A percentile compares a stretch with the other conserved stretches of the same genome.
Evolutionary conservation across 1,140 invertebrate genomes (phyloP).

Genomic region (Elysia chlorotica): DNA sequence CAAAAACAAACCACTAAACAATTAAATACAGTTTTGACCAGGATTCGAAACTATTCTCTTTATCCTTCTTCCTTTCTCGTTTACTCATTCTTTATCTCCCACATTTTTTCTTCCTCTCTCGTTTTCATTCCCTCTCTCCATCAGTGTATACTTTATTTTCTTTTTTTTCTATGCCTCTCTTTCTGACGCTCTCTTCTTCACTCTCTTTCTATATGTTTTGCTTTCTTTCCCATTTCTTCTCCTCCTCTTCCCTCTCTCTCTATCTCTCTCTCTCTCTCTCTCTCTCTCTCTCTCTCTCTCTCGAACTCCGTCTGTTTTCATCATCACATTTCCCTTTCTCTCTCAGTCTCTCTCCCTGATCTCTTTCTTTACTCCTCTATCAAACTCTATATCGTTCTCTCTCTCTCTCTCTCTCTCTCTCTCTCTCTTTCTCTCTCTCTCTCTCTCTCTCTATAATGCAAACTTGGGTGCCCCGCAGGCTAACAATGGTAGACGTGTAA

Average conservation of each 20-base stretch:
- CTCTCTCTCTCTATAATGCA: not conserved
- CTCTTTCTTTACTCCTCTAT: too few relatives aligned
- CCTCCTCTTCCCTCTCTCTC: not conserved
- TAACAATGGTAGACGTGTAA: too few relatives aligned
- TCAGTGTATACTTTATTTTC: too few relatives aligned
- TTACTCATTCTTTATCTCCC: too few relatives aligned
- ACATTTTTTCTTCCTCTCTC: too few relatives aligned
- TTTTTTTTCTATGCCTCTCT: too few relatives aligned
- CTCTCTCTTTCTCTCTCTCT: not conserved
- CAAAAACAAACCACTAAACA: too few relatives aligned
- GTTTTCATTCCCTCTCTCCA: too few relatives aligned
- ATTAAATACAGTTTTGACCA: too few relatives aligned
- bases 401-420: not conserved
- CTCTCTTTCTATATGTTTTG: not conserved
- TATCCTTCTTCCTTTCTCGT: too few relatives aligned
- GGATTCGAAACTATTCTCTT: too few relatives aligned
- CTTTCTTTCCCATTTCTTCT: not conserved
- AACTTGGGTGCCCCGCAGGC: too few relatives aligned
- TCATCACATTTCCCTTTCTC: not conserved
- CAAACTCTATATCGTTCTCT: not conserved
- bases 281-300: slow-evolving; percentile 12
- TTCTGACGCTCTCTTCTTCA: not conserved
- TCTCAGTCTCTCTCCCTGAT: not conserved
- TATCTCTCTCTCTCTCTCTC: slow-evolving; percentile 20
- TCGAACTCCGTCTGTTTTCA: not conserved